phyloP scores from a whole-genome alignment of 1,140 invertebrate genomes.

The Ostrea denselamellosa region DNA sequence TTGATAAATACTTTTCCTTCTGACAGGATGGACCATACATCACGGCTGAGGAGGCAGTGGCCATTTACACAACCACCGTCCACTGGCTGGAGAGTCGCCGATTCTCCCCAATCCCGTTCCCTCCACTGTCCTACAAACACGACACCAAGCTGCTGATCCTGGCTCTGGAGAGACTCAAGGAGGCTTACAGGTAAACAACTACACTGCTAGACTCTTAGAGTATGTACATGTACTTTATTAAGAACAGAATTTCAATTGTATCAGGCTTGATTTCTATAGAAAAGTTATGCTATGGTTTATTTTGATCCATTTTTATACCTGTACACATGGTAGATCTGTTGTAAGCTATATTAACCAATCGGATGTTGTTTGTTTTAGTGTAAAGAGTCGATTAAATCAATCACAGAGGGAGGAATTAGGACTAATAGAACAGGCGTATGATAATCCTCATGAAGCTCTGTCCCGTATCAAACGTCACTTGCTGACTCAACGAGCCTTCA shows the following conservation, averaged over 20 bases:
- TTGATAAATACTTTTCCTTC: conserved; percentile 40
- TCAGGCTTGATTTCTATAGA: neutral
- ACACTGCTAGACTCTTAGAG: neutral
- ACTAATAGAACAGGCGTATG: conserved; percentile 99
- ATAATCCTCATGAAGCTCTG: conserved; percentile 99
- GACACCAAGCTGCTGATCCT: conserved; percentile 99
- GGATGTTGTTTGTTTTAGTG: conserved; percentile 82
- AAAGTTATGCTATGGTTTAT: too few relatives aligned
- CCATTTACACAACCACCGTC: conserved; percentile 99
- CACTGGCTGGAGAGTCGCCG: conserved; percentile 99
- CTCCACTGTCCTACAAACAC: conserved; percentile 99
- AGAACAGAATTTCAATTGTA: neutral
- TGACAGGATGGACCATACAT: conserved; percentile 97
- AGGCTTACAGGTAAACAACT: conserved; percentile 91
- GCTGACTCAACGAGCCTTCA: conserved; percentile 98
- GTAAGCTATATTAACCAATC: neutral
- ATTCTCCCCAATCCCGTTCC: conserved; percentile 99
- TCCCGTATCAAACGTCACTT: conserved; percentile 99
- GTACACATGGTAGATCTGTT: too few relatives aligned
- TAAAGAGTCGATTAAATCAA: conserved; percentile 98
- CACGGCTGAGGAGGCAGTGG: conserved; percentile 99
- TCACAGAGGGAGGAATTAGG: conserved; percentile 99
- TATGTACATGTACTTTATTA: neutral
- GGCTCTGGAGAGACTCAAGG: conserved; percentile 97
- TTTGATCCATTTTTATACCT: too few relatives aligned